These are phyloP conservation scores for Poeciliopsis paucimaculata DNA, from an alignment of 2,797 vertebrate genomes.

Conservation along the genomic window DNA sequence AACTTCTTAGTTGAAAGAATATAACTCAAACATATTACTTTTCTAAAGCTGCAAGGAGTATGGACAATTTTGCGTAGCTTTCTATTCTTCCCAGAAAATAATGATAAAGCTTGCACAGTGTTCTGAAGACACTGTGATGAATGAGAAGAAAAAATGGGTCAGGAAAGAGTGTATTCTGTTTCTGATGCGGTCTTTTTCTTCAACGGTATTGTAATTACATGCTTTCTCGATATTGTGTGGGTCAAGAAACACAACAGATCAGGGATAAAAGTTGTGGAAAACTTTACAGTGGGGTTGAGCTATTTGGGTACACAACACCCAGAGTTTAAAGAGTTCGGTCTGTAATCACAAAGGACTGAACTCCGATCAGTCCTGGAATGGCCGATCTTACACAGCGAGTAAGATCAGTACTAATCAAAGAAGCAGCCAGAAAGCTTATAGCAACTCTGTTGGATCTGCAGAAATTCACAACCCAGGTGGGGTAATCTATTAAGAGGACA, in stretches of 20 bases:
- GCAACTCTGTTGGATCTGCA: not conserved
- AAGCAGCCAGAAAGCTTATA: not conserved
- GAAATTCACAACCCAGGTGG: not conserved
- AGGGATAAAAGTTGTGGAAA: not conserved
- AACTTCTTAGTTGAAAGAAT: not conserved
- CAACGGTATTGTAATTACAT: not conserved
- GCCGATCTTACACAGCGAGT: not conserved
- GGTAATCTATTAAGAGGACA: not conserved
- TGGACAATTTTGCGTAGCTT: not conserved
- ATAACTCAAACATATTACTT: slow-evolving; percentile 1
- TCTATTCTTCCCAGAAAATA: not conserved
- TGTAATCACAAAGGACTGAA: no score
- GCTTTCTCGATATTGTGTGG: not conserved
- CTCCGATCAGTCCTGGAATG: not conserved
- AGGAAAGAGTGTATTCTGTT: not conserved
- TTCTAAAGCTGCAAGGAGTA: not conserved
- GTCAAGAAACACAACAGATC: not conserved
- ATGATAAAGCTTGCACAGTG: not conserved
- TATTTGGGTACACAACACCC: not conserved
- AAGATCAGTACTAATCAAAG: not conserved
- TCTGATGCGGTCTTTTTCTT: not conserved
- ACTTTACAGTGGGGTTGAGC: not conserved
- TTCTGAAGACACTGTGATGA: not conserved
- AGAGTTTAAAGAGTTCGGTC: no score
- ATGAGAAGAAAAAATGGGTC: not conserved